phyloP scores from a whole-genome alignment of 2,113 vertebrate species.

The Pseudorhombus dupliciocellatus region DNA sequence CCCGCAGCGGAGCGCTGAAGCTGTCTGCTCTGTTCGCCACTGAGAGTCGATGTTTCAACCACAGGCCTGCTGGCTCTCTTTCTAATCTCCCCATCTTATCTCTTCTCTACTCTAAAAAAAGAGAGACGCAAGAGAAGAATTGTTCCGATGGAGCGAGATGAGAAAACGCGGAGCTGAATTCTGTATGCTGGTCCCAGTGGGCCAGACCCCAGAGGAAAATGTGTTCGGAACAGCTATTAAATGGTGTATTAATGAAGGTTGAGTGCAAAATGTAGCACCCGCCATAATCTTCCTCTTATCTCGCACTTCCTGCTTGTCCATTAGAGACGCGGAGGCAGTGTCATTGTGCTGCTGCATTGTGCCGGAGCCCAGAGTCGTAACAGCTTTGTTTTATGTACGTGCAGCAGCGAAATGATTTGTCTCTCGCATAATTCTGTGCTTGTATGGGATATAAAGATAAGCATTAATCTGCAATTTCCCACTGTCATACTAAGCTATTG shows the following conservation, averaged over 20 bases:
- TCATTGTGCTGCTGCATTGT: slow-evolving; percentile 62
- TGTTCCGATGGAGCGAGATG: slow-evolving; percentile 14
- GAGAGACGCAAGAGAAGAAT: slow-evolving; percentile 9
- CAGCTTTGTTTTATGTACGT: slow-evolving; percentile 74
- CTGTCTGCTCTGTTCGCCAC: slow-evolving; percentile 24
- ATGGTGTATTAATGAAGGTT: slow-evolving; percentile 54
- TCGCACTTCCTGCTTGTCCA: slow-evolving; percentile 61
- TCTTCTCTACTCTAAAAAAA: slow-evolving; percentile 8
- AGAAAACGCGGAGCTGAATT: slow-evolving; percentile 30
- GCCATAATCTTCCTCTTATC: slow-evolving; percentile 67
- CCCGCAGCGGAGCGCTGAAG: slow-evolving; percentile 13
- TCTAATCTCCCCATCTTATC: slow-evolving; percentile 18
- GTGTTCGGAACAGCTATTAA: slow-evolving; percentile 46
- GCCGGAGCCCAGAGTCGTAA: slow-evolving; percentile 59
- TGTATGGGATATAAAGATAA: slow-evolving; percentile 75
- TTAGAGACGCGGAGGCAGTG: slow-evolving; percentile 47
- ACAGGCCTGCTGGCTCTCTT: slow-evolving; percentile 28
- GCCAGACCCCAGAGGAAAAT: slow-evolving; percentile 17
- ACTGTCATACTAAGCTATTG: slow-evolving; percentile 52
- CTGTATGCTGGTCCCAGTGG: slow-evolving; percentile 28
- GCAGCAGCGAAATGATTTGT: slow-evolving; percentile 68
- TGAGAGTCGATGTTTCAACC: slow-evolving; percentile 21
- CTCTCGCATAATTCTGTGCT: slow-evolving; percentile 56
- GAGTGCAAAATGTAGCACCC: slow-evolving; percentile 39
- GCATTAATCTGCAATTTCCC: slow-evolving; percentile 60